These are phyloP conservation scores for Herminia tarsipennalis DNA, from an alignment of 2,888 invertebrate genomes.

Conservation along the genomic window DNA sequence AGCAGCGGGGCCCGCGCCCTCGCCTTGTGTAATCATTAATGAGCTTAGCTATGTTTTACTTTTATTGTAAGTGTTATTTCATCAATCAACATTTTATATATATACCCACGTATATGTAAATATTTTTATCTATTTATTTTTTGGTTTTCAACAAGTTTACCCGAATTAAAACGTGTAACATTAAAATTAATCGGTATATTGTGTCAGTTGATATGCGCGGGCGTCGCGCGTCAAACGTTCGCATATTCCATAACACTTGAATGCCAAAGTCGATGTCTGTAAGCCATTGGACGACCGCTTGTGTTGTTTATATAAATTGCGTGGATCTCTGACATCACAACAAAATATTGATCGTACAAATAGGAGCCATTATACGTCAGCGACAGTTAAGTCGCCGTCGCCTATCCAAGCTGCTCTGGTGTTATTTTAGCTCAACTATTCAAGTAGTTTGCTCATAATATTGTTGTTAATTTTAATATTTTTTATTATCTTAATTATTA, in stretches of 20 bases:
- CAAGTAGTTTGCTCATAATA: slow-evolving; percentile 81
- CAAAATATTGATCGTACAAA: slow-evolving; percentile 81
- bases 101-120: slow-evolving; percentile 75
- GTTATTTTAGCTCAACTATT: slow-evolving; percentile 83
- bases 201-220: slow-evolving; percentile 33
- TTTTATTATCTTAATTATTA: slow-evolving; percentile 63
- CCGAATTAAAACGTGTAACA: slow-evolving; percentile 69
- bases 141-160: slow-evolving; percentile 80
- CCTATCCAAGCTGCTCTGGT: slow-evolving; percentile 82
- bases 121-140: slow-evolving; percentile 82
- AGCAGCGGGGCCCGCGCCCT: slow-evolving; percentile 69
- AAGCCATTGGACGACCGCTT: slow-evolving; percentile 76
- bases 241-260: slow-evolving; percentile 66
- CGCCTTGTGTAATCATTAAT: slow-evolving; percentile 83
- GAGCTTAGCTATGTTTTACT: slow-evolving; percentile 85
- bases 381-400: slow-evolving; percentile 61
- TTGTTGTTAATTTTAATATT: slow-evolving; percentile 81
- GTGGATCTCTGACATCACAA: slow-evolving; percentile 82
- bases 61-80: slow-evolving; percentile 85
- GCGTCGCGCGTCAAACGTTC: slow-evolving; percentile 35
- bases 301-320: slow-evolving; percentile 62
- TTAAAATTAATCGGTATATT: slow-evolving; percentile 56
- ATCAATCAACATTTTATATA: slow-evolving; percentile 84
- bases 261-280: slow-evolving; percentile 83
- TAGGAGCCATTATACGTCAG: slow-evolving; percentile 73